Base-by-base conservation (phyloP, 2,797 vertebrate species). In the Atherinosoma microstoma region DNA sequence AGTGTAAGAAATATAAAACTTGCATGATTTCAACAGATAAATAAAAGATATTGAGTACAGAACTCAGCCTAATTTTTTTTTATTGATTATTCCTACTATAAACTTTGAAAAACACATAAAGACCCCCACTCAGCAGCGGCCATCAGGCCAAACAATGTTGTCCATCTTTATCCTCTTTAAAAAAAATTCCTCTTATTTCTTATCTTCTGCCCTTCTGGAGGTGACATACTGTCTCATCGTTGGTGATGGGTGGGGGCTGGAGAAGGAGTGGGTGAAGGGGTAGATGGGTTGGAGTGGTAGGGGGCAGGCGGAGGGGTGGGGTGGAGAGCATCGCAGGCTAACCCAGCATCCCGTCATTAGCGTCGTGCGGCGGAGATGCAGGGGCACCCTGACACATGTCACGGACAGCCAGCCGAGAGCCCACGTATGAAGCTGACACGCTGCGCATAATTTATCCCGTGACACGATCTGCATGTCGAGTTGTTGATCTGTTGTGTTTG, bases 401-500 rank as follows among this genome's bases (percentile, higher is more conserved):
- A 95, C 81, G 91, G 92, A 92, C 91, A 91, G 93, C 92, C 91
- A 94, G 92, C 90, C 91, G 64, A 90, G 89, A 84, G 89, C 91
- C 91, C 88, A 90, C 89, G 91, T 92, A 91, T 93, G 92, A 93
- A 89, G 87, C 89, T 94, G 94, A 95, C 94, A 95, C 77, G 81
- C 86, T 74, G 84, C 89, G 93, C 94, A 95, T 95, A 95, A 95
- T 94, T 95, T 95, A 94, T 89, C 93, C 87, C n/a, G 79, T 93
- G 93, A 94, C 92, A 92, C 87, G 91, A 95, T 95, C 92, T 94
- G 94, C 94, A 95, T 94, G 93, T 91, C 83, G 91, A 91, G 92
- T 92, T 93, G 92, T 94, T 94, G 94, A 94, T 94, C 93, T 94
- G 93, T 93, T 91, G 91, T 93, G 92, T 93, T 93, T 86, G 93